These are phyloP conservation scores for Cyanoramphus novaezelandiae DNA, from an alignment of 2,113 vertebrate species.

Conservation along the genomic window DNA sequence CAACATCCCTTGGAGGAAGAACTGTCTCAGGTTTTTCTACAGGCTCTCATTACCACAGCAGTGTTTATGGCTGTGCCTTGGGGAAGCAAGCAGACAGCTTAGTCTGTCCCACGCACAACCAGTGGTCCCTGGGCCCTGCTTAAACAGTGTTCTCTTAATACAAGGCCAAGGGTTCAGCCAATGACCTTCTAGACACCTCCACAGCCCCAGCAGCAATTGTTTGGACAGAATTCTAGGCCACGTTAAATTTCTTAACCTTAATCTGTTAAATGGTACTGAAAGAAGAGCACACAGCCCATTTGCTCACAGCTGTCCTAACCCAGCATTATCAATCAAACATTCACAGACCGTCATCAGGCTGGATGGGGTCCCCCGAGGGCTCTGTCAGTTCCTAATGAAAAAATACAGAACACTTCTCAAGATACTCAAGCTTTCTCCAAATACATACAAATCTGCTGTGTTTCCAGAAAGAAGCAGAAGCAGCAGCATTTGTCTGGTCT, in stretches of 20 bases:
- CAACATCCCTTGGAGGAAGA: neutral
- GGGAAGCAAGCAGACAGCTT: neutral
- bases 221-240: neutral
- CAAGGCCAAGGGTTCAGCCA: neutral
- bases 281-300: neutral
- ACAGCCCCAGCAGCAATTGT: neutral
- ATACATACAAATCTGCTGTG: neutral
- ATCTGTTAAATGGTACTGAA: neutral
- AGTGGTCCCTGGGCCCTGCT: neutral
- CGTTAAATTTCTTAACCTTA: neutral
- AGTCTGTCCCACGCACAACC: neutral
- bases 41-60: neutral
- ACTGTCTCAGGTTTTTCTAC: neutral
- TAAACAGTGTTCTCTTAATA: neutral
- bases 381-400: neutral
- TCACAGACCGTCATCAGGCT: rapidly evolving
- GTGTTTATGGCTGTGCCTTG: neutral
- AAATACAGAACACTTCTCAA: neutral
- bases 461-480: neutral
- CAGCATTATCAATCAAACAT: rapidly evolving
- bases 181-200: neutral
- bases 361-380: neutral
- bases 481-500: neutral
- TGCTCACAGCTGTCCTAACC: neutral
- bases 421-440: neutral